Base-by-base conservation (phyloP, 2,113 vertebrate species). In the Lasiurus cinereus region DNA sequence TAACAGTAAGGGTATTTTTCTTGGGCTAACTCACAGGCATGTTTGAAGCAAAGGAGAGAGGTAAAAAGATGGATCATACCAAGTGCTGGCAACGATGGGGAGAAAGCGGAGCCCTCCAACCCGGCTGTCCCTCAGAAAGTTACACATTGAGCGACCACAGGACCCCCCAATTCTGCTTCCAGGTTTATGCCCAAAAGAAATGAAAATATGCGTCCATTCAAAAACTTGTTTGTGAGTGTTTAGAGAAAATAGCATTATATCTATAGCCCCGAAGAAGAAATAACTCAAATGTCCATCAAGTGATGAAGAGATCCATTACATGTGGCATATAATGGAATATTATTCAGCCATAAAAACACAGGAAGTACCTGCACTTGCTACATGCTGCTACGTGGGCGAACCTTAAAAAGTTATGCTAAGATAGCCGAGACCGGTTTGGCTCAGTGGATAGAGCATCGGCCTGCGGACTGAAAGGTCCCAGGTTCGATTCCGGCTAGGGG, bases 341-440 rank as follows among this genome's bases (percentile, higher is more conserved):
- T 52, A 86, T 73, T 77, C 24, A 54, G n/a, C 46, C 24, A 78
- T 91, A 54, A 82, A 92, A 83, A 82, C 43, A 92, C 93, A 88
- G 31, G 36, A 48, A 36, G 46, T 39, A 11, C 33, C 29, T 84
- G 82, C 3, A 88, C 24, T 33, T 16, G n/a, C 29, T 52, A 88
- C 24, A 31, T 14, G n/a, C 29, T 52, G 22, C 18, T 73, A 88
- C 14, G 76, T 14, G n/a, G 19, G 83, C 67, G 46, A 66, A 66
- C 46, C 73, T 67, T 54, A 62, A 88, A 90, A 87, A 76, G 46
- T n/a, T 64, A 56, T 3, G 46, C 46, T 46, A 66, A 66, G 6
- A 21, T 29, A 85, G 39, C 39, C 39, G 39, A 39, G 5, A 39
- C 39, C 39, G 39, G 39, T 39, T 39, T 39, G 39, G 39, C 39